A percentile compares a stretch with the other conserved stretches of the same genome.
Evolutionary conservation across 2,797 vertebrate species (phyloP).

Genomic region (Gorsachius magnificus): DNA sequence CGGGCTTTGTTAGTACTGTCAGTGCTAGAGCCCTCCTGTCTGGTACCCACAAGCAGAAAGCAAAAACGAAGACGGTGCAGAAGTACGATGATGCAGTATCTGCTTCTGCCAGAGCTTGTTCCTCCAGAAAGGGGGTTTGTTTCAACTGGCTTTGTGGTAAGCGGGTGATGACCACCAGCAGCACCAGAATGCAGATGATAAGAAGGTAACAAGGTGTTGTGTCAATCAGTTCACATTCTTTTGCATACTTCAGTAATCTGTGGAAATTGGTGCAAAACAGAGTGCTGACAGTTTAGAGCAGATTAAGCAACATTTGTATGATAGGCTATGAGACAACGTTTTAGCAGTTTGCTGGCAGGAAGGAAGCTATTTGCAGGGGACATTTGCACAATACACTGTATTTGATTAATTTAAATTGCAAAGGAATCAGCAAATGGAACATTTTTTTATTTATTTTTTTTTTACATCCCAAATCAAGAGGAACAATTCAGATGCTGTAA

Average conservation of each 20-base stretch:
- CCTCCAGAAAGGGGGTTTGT: background rate
- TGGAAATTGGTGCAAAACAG: background rate
- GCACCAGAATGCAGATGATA: background rate
- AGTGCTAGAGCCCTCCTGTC: background rate
- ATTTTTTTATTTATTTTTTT: background rate
- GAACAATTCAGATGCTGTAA: background rate
- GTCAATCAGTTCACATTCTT: background rate
- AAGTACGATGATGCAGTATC: background rate
- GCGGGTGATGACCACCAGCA: background rate
- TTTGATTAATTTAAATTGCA: slow-evolving; percentile 44
- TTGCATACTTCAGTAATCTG: background rate
- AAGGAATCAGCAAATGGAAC: background rate
- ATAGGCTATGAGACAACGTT: background rate
- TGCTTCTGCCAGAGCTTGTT: background rate
- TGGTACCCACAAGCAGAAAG: background rate
- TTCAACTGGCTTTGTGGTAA: background rate
- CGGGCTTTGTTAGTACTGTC: background rate
- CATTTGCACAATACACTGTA: background rate
- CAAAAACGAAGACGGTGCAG: background rate
- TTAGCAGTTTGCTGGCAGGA: background rate
- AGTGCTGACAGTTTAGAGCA: background rate
- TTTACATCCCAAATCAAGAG: background rate
- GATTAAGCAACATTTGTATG: background rate
- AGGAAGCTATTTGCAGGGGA: background rate
- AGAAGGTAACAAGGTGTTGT: background rate